Base-by-base conservation (phyloP, 2,797 vertebrate genomes). In the Falco rusticolus region DNA sequence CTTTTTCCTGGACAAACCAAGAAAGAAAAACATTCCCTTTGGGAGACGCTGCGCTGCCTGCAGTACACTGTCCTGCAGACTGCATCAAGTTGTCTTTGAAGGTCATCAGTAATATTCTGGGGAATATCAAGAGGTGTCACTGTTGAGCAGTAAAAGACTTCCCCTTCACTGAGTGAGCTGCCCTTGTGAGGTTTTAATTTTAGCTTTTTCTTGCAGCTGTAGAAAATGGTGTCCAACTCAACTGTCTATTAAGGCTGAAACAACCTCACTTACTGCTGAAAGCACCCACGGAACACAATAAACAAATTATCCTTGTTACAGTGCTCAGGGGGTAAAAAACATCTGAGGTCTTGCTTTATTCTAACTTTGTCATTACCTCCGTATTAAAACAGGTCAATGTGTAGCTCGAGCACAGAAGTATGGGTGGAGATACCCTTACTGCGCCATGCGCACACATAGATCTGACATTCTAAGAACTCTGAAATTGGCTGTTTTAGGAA, bases 121-220 rank as follows among this genome's bases (percentile, higher is more conserved):
- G 72, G 83, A 92, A 93, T 92, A 94, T 91, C 97, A 95, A 95
- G 75, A 94, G 97, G 85, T 96, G 96, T 97, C 95, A 96, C 94
- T 97, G 84, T 92, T 93, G 90, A 97, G 89, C 85, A 95, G 88
- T 59, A 90, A 92, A 94, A 97, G 79, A 31, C 60, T 84, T 92
- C 76, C 65, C 56, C 39, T 96, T 81, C 24, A 8, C 33, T 83
- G 59, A 88, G 43, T 16, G 65, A 83, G 43, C 50, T 43, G 70
- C 54, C 84, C 89, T 96, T 96, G 33, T 25, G 33, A 93, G 70
- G 74, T 89, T 93, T 94, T 60, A 92, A 77, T 90, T 92, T 89
- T 50, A 83, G 21, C 6, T 54, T 92, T 94, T 75, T 88, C 61
- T 95, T 63, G 25, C 48, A 90, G 48, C 48, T 94, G 43, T 50